Evolutionary conservation across 2,888 invertebrate genomes (phyloP), one percentile per base, ranked within the genome.

Genomic region (Phaonia tiefii): DNA sequence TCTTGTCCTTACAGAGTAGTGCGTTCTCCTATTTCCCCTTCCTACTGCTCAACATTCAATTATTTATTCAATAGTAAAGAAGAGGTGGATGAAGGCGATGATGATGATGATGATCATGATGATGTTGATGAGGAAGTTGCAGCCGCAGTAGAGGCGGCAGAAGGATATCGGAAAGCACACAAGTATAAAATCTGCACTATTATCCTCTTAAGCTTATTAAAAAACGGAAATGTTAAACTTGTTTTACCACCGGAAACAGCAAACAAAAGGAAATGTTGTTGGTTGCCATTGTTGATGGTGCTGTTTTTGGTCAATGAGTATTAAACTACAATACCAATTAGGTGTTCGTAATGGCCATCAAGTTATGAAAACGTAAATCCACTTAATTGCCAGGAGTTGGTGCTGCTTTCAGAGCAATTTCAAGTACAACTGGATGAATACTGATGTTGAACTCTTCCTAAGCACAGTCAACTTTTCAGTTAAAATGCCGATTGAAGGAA

Each of bases 121-220:
- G 37, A 60, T 31, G 37, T n/a, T 0, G 56, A 26, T 10, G 15
- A 31, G 15, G 56, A 46, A 46, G n/a, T n/a, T n/a, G n/a, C n/a
- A n/a, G n/a, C 7, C 2, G n/a, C 49, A 22, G 15, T 37, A 15
- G 49, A 49, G 10, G 49, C 7, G 1, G 42, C 39, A 13, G 46
- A 22, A 65, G 51, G 51, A 37, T 67, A 25, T 25, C 31, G 39
- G 26, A 46, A 25, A 58, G 37, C 65, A 37, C 26, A 75, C 74
- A 75, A 72, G 60, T 67, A 77, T 60, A 60, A 75, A 78, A 77
- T 72, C 67, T 60, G 60, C 25, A 67, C 63, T 78, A 56, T 75
- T 72, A 75, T 78, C 69, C 67, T 75, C 65, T 81, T 73, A 56
- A 75, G 78, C 58, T 81, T 81, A 65, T 78, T 75, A 75, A 75